Base-by-base conservation (phyloP, 1,140 invertebrate genomes). In the Agraylea sexmaculata region DNA sequence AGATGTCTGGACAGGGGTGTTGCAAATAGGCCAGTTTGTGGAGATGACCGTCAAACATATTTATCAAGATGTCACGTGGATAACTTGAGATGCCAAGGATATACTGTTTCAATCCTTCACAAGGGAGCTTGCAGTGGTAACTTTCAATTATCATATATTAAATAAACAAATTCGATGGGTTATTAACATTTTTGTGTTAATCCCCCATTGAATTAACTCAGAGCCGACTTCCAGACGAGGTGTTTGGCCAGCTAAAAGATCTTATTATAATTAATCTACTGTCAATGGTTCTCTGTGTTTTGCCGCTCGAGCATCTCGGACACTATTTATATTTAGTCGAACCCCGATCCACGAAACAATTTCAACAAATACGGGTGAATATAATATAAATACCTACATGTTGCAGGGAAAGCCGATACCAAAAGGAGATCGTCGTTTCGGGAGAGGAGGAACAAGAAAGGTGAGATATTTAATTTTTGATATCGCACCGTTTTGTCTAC, bases 351-450 rank as follows among this genome's bases (percentile, higher is more conserved):
- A n/a, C n/a, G n/a, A n/a, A n/a, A n/a, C n/a, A n/a, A n/a, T n/a
- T n/a, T n/a, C n/a, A n/a, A n/a, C n/a, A n/a, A n/a, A n/a, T n/a
- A n/a, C n/a, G n/a, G n/a, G n/a, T n/a, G n/a, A n/a, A n/a, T n/a
- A n/a, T n/a, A n/a, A 28, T 27, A 4, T 18, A 4, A 18, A 10
- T 3, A 18, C 20, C 29, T 18, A 28, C 4, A 22, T 28, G 23
- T 40, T 36, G n/a, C 33, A 45, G 43, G 37, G 27, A 45, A 40
- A 30, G 37, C 43, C 1, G 23, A 41, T 13, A 40, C 43, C 12
- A 40, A 20, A 37, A 30, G 38, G 18, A 10, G 43, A 31, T 45
- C 43, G 11, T 40, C 43, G 1, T 12, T 29, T 2, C 25, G 38
- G 17, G 38, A 38, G 4, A 23, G 25, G 12, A 28, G 38, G 20